phyloP scores from a whole-genome alignment of 2,888 invertebrate genomes.

The Apamea epomidion region DNA sequence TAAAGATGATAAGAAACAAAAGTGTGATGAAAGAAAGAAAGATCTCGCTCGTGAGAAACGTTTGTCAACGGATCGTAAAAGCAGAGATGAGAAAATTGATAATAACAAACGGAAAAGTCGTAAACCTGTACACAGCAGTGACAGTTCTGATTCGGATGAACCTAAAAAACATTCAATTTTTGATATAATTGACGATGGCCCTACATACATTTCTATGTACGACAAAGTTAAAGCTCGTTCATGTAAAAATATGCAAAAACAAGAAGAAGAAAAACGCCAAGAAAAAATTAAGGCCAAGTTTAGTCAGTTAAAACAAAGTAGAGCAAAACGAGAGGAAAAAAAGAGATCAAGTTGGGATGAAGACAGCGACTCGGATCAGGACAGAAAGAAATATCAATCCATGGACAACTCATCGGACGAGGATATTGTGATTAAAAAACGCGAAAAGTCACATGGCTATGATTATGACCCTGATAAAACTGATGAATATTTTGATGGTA shows the following conservation, averaged over 20 bases:
- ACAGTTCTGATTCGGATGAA: constrained; percentile 94
- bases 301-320: constrained; percentile 95
- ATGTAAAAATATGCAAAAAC: constrained; percentile 97
- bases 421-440: constrained; percentile 83
- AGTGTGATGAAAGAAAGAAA: constrained; percentile 86
- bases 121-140: constrained; percentile 90
- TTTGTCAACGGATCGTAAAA: constrained; percentile 88
- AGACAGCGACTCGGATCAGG: constrained; percentile 93
- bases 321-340: constrained; percentile 96
- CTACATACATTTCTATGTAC: constrained; percentile 98
- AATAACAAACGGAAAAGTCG: constrained; percentile 84
- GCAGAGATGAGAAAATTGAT: constrained; percentile 87
- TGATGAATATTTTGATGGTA: constrained; percentile 87
- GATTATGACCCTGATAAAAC: constrained; percentile 86
- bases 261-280: constrained; percentile 96
- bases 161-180: constrained; percentile 97
- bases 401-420: constrained; percentile 91
- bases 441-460: constrained; percentile 87
- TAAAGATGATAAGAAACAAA: constrained; percentile 85
- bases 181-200: constrained; percentile 96
- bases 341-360: constrained; percentile 97
- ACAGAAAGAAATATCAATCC: constrained; percentile 83
- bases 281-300: constrained; percentile 97
- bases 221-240: constrained; percentile 98
- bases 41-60: constrained; percentile 87